These are phyloP conservation scores for Agelaius phoeniceus DNA, from an alignment of 2,113 vertebrate genomes.

Conservation along the genomic window DNA sequence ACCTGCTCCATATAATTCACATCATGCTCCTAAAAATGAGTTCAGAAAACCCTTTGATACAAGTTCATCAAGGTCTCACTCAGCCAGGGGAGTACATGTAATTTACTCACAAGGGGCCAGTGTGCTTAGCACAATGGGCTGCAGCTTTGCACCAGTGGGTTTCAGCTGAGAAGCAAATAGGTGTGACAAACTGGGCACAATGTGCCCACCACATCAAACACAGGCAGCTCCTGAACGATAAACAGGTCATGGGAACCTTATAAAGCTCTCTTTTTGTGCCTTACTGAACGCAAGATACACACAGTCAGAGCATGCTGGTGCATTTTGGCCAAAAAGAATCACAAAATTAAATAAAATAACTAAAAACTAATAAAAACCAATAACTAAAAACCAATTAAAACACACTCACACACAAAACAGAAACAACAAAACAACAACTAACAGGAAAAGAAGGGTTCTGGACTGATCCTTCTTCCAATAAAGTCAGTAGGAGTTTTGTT, in stretches of 20 bases:
- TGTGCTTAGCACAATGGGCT: neutral
- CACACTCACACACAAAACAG: no score
- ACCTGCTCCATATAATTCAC: conserved; percentile 55
- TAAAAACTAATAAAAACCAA: no score
- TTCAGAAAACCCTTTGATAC: conserved; percentile 54
- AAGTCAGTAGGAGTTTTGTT: neutral
- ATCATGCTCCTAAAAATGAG: neutral
- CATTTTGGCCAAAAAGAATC: neutral
- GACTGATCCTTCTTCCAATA: neutral
- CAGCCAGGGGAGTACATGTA: neutral
- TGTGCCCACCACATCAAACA: neutral
- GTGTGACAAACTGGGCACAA: neutral
- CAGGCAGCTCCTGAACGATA: neutral
- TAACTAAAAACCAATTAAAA: neutral
- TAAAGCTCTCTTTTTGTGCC: neutral
- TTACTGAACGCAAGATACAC: neutral
- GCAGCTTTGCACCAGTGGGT: neutral
- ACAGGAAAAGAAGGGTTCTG: neutral
- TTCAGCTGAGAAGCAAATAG: conserved; percentile 18
- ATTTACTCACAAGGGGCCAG: neutral
- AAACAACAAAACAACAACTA: neutral
- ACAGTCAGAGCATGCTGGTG: neutral
- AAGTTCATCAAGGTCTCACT: neutral
- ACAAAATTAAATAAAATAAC: neutral
- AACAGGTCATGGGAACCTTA: neutral